Conservation (phyloP, 2,888 invertebrate species). For the Caenorhabditis plicata region DNA sequence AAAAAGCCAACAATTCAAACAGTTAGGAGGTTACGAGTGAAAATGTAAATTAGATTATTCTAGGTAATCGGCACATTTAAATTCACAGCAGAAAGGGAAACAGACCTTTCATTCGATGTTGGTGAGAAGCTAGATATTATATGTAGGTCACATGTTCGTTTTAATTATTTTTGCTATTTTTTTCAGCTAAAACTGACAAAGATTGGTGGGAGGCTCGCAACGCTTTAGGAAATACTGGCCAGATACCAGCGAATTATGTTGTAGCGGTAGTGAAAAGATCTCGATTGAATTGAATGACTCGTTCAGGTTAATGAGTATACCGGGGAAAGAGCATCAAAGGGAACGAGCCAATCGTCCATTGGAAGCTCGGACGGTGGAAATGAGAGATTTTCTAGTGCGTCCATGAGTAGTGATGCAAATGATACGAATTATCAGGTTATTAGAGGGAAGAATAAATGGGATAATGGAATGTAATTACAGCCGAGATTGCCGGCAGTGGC, state of each 20-base stretch:
- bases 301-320: slow-evolving; percentile 10
- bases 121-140: slow-evolving; percentile 87
- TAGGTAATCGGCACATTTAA: slow-evolving; percentile 22
- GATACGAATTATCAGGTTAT: slow-evolving; percentile 13
- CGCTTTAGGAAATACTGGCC: slow-evolving; percentile 81
- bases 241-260: slow-evolving; percentile 95
- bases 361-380: slow-evolving; percentile 23
- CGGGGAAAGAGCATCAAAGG: slow-evolving; percentile 24
- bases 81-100: slow-evolving; percentile 76
- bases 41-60: too few species aligned
- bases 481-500: slow-evolving; percentile 81
- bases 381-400: slow-evolving; percentile 29
- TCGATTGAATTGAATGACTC: neutral
- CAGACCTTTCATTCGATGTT: slow-evolving; percentile 91
- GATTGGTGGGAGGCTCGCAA: slow-evolving; percentile 99
- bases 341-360: slow-evolving; percentile 30
- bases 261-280: neutral
- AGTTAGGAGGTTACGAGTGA: too few species aligned
- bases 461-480: slow-evolving; percentile 2
- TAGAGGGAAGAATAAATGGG: neutral
- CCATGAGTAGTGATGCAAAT: slow-evolving; percentile 27
- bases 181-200: slow-evolving; percentile 44
- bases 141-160: slow-evolving; percentile 71
- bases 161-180: neutral
- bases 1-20: slow-evolving; percentile 51